Base-by-base conservation (phyloP, 2,888 invertebrate genomes). In the Amblyjoppa proteus region DNA sequence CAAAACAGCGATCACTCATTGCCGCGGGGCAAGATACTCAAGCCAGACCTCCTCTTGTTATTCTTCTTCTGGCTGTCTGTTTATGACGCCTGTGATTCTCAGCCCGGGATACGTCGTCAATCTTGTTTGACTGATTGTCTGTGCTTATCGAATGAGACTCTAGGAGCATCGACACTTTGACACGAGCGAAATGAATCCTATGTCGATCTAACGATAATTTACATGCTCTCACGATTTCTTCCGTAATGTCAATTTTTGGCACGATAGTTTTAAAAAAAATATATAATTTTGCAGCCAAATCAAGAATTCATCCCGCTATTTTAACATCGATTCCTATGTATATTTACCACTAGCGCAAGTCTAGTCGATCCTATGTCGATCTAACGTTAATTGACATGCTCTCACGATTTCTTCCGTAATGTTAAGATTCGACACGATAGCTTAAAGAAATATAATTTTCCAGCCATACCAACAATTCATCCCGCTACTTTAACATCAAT, bases 11-110 rank as follows among this genome's bases (percentile, higher is more conserved):
- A 83, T 86, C 81, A 74, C 73, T 86, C 83, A 83, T 86, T 75
- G 70, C 74, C 34, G 76, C 70, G 73, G 86, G 86, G 83, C 83
- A 83, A 86, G 77, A 86, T 68, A 83, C 85, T 83, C 61, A 2
- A 82, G 75, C 75, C 76, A 71, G 71, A 58, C 73, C 45, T 64
- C 51, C 25, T 49, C 56, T 85, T 79, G 34, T 68, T 70, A 28
- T 58, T 64, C 61, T 83, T 64, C 38, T 75, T 53, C n/a, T 34
- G 53, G 13, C 68, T 56, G 61, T 16, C 16, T 83, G 81, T 86
- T 83, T 83, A 86, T 74, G 64, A 81, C 49, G 13, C 45, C 66
- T n/a, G 64, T n/a, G 34, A 64, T 61, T 16, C 11, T 68, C 28
- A 31, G 61, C 38, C 38, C 70, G 74, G 34, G 53, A 56, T 51